Evolutionary conservation across 2,797 vertebrate species (phyloP).

Genomic region (Glossophaga mutica): DNA sequence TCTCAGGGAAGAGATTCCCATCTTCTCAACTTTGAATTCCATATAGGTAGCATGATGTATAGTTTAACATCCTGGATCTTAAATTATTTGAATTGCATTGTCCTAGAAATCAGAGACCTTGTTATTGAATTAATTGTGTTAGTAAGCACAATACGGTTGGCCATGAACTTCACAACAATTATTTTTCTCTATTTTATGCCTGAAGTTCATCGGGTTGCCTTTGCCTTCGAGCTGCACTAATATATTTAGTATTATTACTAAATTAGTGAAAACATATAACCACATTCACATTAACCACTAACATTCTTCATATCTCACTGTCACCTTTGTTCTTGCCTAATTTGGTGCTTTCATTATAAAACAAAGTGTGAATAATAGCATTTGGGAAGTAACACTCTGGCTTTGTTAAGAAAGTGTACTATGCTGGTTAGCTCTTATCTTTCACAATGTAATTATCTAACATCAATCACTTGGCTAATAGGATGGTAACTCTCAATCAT

Average conservation of each 20-base stretch:
- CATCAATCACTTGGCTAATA: conserved; percentile 56
- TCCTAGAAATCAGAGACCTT: not conserved
- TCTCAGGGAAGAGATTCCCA: not conserved
- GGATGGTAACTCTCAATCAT: conserved; percentile 41
- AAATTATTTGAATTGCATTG: not conserved
- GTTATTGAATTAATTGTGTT: not conserved
- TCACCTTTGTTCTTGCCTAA: conserved; percentile 6
- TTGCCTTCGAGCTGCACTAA: not conserved
- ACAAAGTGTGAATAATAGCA: conserved; percentile 24
- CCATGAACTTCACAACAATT: not conserved
- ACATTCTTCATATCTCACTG: not conserved
- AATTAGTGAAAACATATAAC: not conserved
- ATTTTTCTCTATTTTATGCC: not conserved
- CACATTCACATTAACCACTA: not conserved
- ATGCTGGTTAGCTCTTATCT: not conserved
- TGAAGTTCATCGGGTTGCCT: not conserved
- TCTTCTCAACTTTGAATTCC: not conserved
- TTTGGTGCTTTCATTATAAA: not conserved
- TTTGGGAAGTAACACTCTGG: not conserved
- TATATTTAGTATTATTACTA: not conserved
- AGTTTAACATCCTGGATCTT: not conserved
- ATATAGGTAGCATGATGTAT: not conserved
- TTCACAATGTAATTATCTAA: conserved; percentile 51
- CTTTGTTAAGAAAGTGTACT: not conserved
- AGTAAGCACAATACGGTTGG: not conserved